Evolutionary conservation across 2,888 invertebrate species (phyloP), one percentile per base, ranked within the genome.

Genomic region (Lobophora halterata): DNA sequence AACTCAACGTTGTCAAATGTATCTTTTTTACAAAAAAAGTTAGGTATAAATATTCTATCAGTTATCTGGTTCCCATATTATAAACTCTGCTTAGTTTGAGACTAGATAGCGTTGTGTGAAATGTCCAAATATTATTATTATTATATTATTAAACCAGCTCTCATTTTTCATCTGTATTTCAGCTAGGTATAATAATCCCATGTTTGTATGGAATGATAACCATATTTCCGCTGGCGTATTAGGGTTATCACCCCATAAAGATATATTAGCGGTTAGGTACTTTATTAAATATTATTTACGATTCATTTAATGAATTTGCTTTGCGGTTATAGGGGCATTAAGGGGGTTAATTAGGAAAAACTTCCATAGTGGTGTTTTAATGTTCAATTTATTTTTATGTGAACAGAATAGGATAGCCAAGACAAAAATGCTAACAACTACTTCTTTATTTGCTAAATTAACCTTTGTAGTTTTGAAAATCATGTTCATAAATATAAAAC

Each of bases 201-300:
- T 71, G 76, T 76, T 72, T 75, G 73, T 72, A 55, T 61, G 61
- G 65, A 68, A 71, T 69, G 70, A 73, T 79, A 78, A 79, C 77
- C 72, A 79, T 74, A 79, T 71, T 71, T 78, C 74, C 69, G 58
- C 62, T 36, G 25, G 61, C 65, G 73, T 76, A 77, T 78, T 74
- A 79, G 69, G 72, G 66, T 77, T 76, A 81, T 72, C 71, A 63
- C 61, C 59, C 52, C 71, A 70, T 82, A 82, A 82, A 81, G 72
- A 80, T 72, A 72, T 79, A 64, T 60, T 55, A 64, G 59, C 61
- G 56, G 52, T 51, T 50, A 52, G 58, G 17, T 26, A 65, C 64
- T 76, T 80, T 79, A 82, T 79, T 72, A 74, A 67, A 60, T 67
- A 64, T 74, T 80, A 79, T 83, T 79, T 74, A 52, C 48, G 70